Evolutionary conservation across 2,797 vertebrate species (phyloP), one percentile per base, ranked within the genome.

Genomic region (Thalassophryne amazonica): DNA sequence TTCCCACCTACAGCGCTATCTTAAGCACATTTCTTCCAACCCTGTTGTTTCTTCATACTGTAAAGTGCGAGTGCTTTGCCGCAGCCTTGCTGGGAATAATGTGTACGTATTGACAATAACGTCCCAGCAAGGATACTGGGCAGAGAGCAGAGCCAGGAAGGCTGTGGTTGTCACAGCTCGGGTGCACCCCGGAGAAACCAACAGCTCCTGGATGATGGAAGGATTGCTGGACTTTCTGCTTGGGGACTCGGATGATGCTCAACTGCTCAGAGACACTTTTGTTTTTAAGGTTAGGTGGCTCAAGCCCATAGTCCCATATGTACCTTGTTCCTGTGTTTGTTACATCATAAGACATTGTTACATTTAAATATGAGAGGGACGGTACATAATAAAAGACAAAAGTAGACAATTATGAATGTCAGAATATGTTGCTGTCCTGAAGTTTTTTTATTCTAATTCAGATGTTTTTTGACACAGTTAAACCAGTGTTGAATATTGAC

Each of bases 141-240:
- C 29, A n/a, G 68, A 84, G 2, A 2, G 19, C 0, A 83, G 62
- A 0, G 59, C 66, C 27, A 98, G 93, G 79, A 91, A 84, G 30
- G 93, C 71, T 0, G 93, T 98, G 60, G 93, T 98, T 66, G 73
- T 92, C 46, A 98, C 93, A 0, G 94, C 95, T 38, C 75, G 95
- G 0, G 94, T 88, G 3, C 97, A 98, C 65, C 97, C 96, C 0
- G 92, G 97, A 0, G 95, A 98, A 76, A 96, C 91, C 10, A 91
- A 93, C 0, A 22, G 89, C 8, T 99, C 97, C 19, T 98, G 96
- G 96, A 89, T 95, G 77, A 95, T 98, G 96, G 89, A 80, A 48
- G 96, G 95, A 4, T 91, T 96, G 66, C 76, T 98, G 2, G 91
- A 97, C 38, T 98, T 96, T 69, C 78, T 99, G 55, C 88, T 98